A percentile compares a stretch with the other conserved stretches of the same genome.
phyloP scores from a whole-genome alignment of 2,797 vertebrate species.

The Avahi laniger region DNA sequence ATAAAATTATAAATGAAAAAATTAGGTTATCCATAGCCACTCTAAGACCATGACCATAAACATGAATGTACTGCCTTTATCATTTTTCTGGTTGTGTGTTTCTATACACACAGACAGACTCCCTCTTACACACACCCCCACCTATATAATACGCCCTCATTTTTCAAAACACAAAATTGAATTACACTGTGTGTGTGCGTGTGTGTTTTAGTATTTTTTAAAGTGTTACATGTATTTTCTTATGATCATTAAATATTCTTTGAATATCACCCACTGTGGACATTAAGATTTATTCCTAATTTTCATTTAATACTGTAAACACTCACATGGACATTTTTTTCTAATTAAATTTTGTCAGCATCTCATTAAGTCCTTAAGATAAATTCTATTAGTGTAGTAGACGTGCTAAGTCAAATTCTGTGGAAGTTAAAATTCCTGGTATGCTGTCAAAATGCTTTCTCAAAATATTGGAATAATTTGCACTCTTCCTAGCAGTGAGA shows the following conservation, averaged over 20 bases:
- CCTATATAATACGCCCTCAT: fast-evolving
- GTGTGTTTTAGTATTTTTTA: background rate
- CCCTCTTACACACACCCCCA: background rate
- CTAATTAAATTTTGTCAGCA: background rate
- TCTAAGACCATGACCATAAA: too few relatives aligned
- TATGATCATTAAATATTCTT: background rate
- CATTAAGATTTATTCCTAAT: background rate
- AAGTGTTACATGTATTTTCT: background rate
- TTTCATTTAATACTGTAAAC: background rate
- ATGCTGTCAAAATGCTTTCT: background rate
- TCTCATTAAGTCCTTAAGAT: background rate
- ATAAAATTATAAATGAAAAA: background rate
- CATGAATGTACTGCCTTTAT: fast-evolving
- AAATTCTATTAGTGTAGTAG: background rate
- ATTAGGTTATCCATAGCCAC: background rate
- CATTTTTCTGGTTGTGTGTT: too few relatives aligned
- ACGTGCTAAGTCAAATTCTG: background rate
- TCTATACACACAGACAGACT: background rate
- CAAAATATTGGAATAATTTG: background rate
- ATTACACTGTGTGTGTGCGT: too few relatives aligned
- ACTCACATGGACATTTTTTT: background rate
- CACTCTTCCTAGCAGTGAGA: too few relatives aligned
- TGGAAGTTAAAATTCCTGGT: background rate
- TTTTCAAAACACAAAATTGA: background rate
- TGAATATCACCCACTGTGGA: background rate